Base-by-base conservation (phyloP, 2,888 invertebrate genomes). In the Lagria hirta region DNA sequence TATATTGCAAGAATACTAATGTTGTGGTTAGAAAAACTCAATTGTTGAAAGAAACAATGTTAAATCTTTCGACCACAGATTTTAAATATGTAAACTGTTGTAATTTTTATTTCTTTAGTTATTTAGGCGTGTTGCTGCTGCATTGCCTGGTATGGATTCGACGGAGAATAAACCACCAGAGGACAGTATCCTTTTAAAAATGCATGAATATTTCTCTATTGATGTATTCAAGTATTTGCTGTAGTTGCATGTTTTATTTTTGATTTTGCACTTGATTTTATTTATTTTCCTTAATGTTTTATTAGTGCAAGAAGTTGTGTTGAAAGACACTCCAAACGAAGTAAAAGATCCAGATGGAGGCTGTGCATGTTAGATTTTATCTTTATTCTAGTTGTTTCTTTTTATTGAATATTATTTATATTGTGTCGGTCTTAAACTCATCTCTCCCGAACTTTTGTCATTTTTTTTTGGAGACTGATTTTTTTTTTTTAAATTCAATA, bases 71-170 rank as follows among this genome's bases (percentile, higher is more conserved):
- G 8, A 12, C 4, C 13, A 14, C 26, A 14, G 13, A 43, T 34
- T 34, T 48, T 21, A 3, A 20, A 14, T n/a, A 29, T 29, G n/a
- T 26, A 6, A 5, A 14, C 22, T 2, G 16, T 5, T 38, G 37
- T 10, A 16, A 22, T 22, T 44, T 20, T 14, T 26, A 30, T 24
- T 40, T 46, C 51, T 77, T 80, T 77, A 95, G 94, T 79, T 98
- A 65, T 98, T 98, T 81, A 83, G 97, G 73, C 85, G 97, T 71
- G 97, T 98, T 43, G 98, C 98, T 33, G 97, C 97, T 53, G 97
- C 98, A 62, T 78, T 98, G 67, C 98, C 98, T 41, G 98, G 98
- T 58, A 98, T 98, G 97, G 97, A 98, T 73, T 92, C 93, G 18
- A 90, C 92, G 55, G 93, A 94, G 70, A 92, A 90, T 75, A 91